Evolutionary conservation across 2,888 invertebrate species (phyloP).

Genomic region (Andrena fulva): DNA sequence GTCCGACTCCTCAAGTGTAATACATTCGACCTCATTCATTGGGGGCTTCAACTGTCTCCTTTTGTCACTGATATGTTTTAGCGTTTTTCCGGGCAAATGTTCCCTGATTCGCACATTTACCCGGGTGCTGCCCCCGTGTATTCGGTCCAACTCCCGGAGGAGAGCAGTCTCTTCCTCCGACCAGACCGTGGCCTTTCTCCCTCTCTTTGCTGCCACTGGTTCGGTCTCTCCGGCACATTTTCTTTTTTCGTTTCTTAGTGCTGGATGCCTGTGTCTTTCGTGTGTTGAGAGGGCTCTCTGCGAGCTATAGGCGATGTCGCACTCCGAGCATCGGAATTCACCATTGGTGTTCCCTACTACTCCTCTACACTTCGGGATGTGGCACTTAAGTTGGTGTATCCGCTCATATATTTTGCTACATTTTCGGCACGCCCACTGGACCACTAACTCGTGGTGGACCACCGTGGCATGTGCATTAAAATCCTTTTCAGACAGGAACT

Average conservation of each 20-base stretch:
- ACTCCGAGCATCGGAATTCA: no score
- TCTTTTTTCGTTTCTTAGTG: no score
- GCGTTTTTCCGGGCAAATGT: constrained; percentile 15
- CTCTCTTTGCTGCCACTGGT: no score
- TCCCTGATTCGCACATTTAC: constrained; percentile 10
- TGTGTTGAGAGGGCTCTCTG: no score
- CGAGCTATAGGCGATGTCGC: fast-evolving
- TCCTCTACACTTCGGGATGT: no score
- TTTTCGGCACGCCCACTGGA: no score
- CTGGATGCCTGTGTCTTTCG: no score
- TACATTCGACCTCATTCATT: fast-evolving
- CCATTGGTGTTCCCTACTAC: fast-evolving
- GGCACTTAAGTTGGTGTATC: no score
- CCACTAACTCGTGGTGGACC: no score
- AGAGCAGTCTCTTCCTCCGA: constrained; percentile 17
- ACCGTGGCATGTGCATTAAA: no score
- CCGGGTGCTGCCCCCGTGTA: background rate
- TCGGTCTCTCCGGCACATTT: fast-evolving
- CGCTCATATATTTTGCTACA: no score
- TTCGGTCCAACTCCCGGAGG: background rate
- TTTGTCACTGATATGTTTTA: constrained; percentile 42
- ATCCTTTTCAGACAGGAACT: no score
- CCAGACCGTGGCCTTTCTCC: constrained; percentile 18
- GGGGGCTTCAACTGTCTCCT: background rate
- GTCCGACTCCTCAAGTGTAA: fast-evolving